A percentile compares a stretch with the other conserved stretches of the same genome.
Evolutionary conservation across 1,140 invertebrate genomes (phyloP).

Genomic region (Pteromalus puparum): DNA sequence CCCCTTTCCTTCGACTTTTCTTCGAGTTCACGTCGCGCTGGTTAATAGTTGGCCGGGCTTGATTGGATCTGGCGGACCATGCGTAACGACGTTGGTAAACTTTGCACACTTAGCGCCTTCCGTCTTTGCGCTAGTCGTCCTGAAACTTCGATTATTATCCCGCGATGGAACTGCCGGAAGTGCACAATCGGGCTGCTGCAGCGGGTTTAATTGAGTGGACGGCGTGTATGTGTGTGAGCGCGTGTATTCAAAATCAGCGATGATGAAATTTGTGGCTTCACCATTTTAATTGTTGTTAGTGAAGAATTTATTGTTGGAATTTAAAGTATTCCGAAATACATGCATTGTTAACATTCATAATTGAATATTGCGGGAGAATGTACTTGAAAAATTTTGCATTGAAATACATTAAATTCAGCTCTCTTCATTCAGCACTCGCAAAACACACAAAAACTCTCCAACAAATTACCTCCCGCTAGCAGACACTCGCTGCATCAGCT

Average conservation of each 20-base stretch:
- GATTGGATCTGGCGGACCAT: conserved; percentile 68
- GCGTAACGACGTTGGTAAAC: conserved; percentile 69
- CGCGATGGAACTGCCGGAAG: not conserved
- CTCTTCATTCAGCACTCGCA: no score
- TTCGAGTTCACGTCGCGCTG: conserved; percentile 56
- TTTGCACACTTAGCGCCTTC: conserved; percentile 67
- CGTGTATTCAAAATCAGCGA: no score
- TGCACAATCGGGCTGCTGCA: conserved; percentile 20
- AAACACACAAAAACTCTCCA: no score
- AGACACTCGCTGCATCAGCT: not conserved
- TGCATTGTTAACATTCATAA: no score
- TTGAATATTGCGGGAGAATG: no score
- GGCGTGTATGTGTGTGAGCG: not conserved
- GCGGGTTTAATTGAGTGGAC: conserved; percentile 19
- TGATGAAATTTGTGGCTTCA: no score
- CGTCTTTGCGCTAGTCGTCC: conserved; percentile 55
- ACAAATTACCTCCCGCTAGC: not conserved
- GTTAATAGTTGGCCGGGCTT: conserved; percentile 64
- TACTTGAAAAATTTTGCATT: no score
- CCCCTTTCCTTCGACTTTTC: conserved; percentile 61
- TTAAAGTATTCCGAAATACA: no score
- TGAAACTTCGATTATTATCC: conserved; percentile 33
- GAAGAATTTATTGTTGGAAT: no score
- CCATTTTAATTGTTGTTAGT: no score
- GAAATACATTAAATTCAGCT: no score